Base-by-base conservation (phyloP, 2,797 vertebrate species). In the Loriculus beryllinus region DNA sequence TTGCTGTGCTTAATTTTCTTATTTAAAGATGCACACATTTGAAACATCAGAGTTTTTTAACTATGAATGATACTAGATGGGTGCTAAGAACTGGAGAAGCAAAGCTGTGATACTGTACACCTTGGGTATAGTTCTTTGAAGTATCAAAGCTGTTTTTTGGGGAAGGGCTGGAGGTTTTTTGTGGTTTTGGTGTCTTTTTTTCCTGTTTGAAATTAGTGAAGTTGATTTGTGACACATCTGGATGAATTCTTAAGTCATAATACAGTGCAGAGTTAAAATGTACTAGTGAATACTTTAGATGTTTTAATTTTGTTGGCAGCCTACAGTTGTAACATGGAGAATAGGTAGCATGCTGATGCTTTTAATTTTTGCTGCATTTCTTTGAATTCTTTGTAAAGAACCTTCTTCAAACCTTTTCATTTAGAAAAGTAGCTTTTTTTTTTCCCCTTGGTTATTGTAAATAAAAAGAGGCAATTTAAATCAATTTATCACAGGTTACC, bases 211-310 rank as follows among this genome's bases (percentile, higher is more conserved):
- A 45, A 92, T 56, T 82, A 76, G 57, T 71, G 35, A 56, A 63
- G 59, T 40, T 74, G 3, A 70, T 83, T 87, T 77, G 84, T 86
- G 69, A 82, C 43, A 59, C 33, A 77, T 81, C 37, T 39, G 82
- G n/a, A 82, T 96, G 68, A 87, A 92, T 95, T 93, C 37, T 82
- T 52, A 81, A 80, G 62, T 92, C 40, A 33, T 86, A 82, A 40
- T 78, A 47, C 79, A 92, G 29, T 85, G 54, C 77, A 89, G 93
- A 97, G 77, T 92, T 70, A 82, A 63, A 90, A 71, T 86, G 51
- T 88, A 78, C 72, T 75, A 47, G 12, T 6, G 29, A 91, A 67
- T 54, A 56, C 64, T 86, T 94, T 85, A 64, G 31, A 72, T 59
- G 29, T 35, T 90, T 93, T 84, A 57, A 76, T 90, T 86, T n/a